phyloP scores from a whole-genome alignment of 1,140 invertebrate genomes.

The Colletes latitarsis region DNA sequence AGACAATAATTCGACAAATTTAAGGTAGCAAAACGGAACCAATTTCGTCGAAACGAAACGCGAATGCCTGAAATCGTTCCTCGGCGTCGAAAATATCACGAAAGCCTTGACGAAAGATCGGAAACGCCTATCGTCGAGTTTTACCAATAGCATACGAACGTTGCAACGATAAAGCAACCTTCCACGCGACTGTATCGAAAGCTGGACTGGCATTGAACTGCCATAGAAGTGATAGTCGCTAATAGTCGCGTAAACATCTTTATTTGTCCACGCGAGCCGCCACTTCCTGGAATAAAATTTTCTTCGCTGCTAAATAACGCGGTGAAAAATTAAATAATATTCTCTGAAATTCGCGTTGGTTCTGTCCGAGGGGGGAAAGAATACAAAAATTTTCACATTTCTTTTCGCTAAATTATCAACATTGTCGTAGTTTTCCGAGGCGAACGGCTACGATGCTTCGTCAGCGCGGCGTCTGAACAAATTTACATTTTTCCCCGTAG shows the following conservation, averaged over 20 bases:
- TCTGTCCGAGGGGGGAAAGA: too few species aligned
- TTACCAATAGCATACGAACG: background rate
- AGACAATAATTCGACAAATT: too few species aligned
- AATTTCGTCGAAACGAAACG: too few species aligned
- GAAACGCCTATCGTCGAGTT: background rate
- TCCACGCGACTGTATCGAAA: conserved; percentile 1
- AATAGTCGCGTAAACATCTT: conserved; percentile 32
- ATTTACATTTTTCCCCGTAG: conserved; percentile 6
- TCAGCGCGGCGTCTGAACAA: background rate
- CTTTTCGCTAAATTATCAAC: too few species aligned
- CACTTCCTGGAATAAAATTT: background rate
- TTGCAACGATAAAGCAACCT: conserved; percentile 12
- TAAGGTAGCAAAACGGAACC: too few species aligned
- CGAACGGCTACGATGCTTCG: too few species aligned
- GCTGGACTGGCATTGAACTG: conserved; percentile 16
- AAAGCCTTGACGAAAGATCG: background rate
- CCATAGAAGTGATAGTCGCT: conserved; percentile 14
- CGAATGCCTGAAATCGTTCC: background rate
- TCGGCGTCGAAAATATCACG: background rate
- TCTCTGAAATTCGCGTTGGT: background rate
- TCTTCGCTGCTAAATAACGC: background rate
- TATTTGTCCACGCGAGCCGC: background rate
- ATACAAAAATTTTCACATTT: too few species aligned
- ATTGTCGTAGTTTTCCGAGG: background rate
- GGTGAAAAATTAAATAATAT: background rate